A percentile compares a stretch with the other conserved stretches of the same genome.
Conservation (phyloP, 2,888 invertebrate genomes). For the Amorpha juglandis region DNA sequence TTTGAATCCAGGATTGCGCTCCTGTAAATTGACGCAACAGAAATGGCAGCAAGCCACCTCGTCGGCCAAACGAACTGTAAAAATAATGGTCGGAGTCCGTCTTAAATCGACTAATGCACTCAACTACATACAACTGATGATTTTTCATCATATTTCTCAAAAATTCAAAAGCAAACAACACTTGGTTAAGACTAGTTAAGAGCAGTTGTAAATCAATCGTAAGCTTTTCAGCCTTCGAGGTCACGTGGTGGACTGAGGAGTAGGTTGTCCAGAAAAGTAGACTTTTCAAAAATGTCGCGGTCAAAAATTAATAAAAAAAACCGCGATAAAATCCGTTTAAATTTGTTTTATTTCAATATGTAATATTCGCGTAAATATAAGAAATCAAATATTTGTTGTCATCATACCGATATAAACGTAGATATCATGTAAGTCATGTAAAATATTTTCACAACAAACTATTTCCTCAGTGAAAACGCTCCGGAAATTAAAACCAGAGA, state of each 20-base stretch:
- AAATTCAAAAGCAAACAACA: background rate
- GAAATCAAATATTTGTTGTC: constrained; percentile 20
- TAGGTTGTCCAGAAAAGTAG: too few species aligned
- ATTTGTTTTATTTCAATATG: too few species aligned
- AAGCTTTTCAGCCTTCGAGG: too few species aligned
- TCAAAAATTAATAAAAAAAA: too few species aligned
- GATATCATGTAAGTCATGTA: constrained; percentile 31
- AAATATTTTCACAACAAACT: constrained; percentile 66
- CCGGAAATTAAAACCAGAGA: constrained; percentile 81
- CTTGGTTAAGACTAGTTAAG: too few species aligned
- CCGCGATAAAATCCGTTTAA: too few species aligned
- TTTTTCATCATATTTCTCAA: constrained; percentile 43
- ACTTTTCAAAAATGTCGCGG: too few species aligned
- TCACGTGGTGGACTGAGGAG: too few species aligned
- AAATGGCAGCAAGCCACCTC: constrained; percentile 41
- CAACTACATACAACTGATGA: constrained; percentile 39
- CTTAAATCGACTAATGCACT: constrained; percentile 71
- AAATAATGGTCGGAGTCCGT: constrained; percentile 70
- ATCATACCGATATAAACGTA: background rate
- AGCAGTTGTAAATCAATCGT: too few species aligned
- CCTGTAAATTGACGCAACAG: constrained; percentile 52
- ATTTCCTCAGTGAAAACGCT: constrained; percentile 74
- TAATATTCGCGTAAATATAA: too few species aligned
- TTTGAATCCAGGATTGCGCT: constrained; percentile 28
- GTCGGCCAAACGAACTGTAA: constrained; percentile 71